Evolutionary conservation across 2,113 vertebrate genomes (phyloP).

Genomic region (Catharus fuscescens): DNA sequence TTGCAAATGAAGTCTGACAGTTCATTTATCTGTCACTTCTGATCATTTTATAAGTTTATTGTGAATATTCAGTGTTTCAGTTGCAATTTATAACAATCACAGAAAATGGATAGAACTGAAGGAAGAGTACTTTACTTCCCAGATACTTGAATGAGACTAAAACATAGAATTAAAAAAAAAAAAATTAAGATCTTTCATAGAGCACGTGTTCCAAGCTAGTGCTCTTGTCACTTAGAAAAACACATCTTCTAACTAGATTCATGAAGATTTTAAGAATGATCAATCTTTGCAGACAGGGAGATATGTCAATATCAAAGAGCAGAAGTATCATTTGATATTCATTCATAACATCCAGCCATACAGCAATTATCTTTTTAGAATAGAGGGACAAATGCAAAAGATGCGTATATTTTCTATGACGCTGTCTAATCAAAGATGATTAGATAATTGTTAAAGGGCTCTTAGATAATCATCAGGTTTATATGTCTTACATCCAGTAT

Average conservation of each 20-base stretch:
- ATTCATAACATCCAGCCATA: not conserved
- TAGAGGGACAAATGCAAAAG: not conserved
- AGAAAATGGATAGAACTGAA: not conserved
- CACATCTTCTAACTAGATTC: not conserved
- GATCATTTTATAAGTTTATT: not conserved
- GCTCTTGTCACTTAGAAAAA: not conserved
- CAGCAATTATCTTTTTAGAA: not conserved
- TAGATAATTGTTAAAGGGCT: not conserved
- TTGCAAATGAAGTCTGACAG: not conserved
- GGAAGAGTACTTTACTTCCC: not conserved
- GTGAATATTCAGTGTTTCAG: not conserved
- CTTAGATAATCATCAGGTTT: not conserved
- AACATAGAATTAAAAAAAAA: not conserved
- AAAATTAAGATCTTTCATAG: fast-evolving
- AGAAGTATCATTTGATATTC: not conserved
- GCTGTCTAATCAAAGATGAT: not conserved
- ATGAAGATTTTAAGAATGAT: not conserved
- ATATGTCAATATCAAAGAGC: not conserved
- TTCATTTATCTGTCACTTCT: not conserved
- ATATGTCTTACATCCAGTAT: not conserved
- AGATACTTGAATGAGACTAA: not conserved
- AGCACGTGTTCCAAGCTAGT: not conserved
- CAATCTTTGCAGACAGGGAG: not conserved
- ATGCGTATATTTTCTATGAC: not conserved
- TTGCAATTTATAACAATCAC: not conserved